phyloP scores from a whole-genome alignment of 2,797 vertebrate species.

The Cheirogaleus major region DNA sequence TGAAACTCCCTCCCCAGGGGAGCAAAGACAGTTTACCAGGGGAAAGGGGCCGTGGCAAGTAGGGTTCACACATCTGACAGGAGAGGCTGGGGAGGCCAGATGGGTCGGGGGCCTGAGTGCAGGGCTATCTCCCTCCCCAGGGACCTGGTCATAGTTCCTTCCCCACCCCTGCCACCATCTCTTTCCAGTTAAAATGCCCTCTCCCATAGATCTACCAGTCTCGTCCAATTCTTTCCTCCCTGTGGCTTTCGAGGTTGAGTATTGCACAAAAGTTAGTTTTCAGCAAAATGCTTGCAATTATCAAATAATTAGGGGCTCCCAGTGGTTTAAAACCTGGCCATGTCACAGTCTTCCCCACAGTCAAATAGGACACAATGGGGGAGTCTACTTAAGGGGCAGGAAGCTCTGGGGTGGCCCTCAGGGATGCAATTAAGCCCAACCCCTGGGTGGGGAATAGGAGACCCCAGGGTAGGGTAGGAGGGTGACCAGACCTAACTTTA shows the following conservation, averaged over 20 bases:
- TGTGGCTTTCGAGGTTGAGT: neutral
- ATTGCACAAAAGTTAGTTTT: neutral
- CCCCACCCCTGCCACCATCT: neutral
- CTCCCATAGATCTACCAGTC: neutral
- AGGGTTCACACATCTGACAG: neutral
- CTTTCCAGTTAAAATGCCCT: neutral
- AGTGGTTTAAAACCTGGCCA: neutral
- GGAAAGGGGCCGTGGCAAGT: neutral
- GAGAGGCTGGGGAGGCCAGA: neutral
- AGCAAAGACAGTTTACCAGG: neutral
- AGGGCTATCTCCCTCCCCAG: neutral
- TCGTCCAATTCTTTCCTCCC: neutral
- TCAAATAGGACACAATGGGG: neutral
- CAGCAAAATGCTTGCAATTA: neutral
- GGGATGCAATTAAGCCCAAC: neutral
- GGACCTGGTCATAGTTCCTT: neutral
- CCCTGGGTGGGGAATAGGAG: neutral
- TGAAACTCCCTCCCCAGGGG: neutral
- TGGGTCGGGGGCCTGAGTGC: no score
- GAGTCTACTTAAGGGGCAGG: neutral
- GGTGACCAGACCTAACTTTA: neutral
- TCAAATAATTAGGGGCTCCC: neutral
- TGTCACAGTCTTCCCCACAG: neutral
- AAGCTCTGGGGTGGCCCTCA: neutral
- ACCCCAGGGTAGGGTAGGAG: neutral